Evolutionary conservation across 2,888 invertebrate genomes (phyloP).

Genomic region (Drosophila birchii): DNA sequence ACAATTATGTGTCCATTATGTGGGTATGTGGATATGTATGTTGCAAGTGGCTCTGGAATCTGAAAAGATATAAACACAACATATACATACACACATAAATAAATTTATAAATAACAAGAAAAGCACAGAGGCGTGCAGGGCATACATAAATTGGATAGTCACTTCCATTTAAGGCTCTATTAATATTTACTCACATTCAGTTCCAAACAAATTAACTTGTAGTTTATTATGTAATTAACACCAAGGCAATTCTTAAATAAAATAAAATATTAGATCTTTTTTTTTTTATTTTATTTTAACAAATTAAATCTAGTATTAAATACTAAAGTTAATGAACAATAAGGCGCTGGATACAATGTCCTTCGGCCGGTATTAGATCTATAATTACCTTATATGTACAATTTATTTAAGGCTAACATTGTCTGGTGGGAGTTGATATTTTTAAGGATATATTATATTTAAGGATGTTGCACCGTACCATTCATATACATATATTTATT

Average conservation of each 20-base stretch:
- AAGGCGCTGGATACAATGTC: no score
- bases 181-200: not conserved
- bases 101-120: slow-evolving; percentile 2
- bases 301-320: no score
- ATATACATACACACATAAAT: not conserved
- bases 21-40: slow-evolving; percentile 1
- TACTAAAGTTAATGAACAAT: no score
- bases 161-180: not conserved
- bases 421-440: not conserved
- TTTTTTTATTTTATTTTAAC: no score
- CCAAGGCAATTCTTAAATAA: not conserved
- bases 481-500: slow-evolving; percentile 5
- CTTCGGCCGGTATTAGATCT: rapidly evolving
- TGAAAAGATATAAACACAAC: not conserved
- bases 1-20: slow-evolving; percentile 16
- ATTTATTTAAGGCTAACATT: not conserved
- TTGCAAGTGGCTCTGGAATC: not conserved
- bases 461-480: slow-evolving; percentile 18
- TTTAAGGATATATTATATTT: not conserved
- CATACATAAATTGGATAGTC: slow-evolving; percentile 8
- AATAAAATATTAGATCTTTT: no score
- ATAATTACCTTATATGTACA: not conserved
- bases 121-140: not conserved
- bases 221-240: not conserved
- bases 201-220: not conserved